Evolutionary conservation across 53 echinoderm and acorn worm genomes (phyloP).

Genomic region (Crossaster papposus): DNA sequence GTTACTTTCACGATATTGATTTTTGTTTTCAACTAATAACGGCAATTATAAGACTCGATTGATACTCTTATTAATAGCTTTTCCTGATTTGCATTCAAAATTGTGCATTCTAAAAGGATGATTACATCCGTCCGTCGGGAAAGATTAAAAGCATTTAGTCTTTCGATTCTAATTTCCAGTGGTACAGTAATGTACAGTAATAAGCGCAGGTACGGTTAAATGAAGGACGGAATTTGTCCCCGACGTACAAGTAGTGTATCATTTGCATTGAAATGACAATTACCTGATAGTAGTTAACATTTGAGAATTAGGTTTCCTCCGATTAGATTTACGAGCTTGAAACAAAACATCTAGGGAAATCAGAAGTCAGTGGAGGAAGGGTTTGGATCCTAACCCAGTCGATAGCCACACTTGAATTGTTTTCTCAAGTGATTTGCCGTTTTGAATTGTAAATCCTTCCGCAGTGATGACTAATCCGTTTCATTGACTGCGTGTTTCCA

Average conservation of each 20-base stretch:
- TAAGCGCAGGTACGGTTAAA: not conserved
- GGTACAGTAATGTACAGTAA: not conserved
- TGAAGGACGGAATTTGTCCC: not conserved
- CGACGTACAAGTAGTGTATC: not conserved
- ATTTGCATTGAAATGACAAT: not conserved
- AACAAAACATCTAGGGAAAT: not conserved
- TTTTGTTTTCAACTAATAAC: no score
- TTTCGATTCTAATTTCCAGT: not conserved
- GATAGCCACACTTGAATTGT: not conserved
- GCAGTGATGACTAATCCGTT: not conserved
- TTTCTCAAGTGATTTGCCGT: not conserved
- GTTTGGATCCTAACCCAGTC: not conserved
- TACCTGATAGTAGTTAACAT: not conserved
- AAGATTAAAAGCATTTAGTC: not conserved
- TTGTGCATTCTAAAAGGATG: not conserved
- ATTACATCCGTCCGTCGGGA: not conserved
- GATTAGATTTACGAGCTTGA: not conserved
- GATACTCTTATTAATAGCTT: not conserved
- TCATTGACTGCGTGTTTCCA: not conserved
- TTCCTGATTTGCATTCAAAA: conserved; percentile 12
- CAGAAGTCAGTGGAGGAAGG: not conserved
- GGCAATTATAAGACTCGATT: no score
- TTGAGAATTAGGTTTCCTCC: not conserved
- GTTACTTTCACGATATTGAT: no score
- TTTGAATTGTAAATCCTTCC: not conserved